Conservation (phyloP, 2,113 vertebrate species). For the Capra hircus region DNA sequence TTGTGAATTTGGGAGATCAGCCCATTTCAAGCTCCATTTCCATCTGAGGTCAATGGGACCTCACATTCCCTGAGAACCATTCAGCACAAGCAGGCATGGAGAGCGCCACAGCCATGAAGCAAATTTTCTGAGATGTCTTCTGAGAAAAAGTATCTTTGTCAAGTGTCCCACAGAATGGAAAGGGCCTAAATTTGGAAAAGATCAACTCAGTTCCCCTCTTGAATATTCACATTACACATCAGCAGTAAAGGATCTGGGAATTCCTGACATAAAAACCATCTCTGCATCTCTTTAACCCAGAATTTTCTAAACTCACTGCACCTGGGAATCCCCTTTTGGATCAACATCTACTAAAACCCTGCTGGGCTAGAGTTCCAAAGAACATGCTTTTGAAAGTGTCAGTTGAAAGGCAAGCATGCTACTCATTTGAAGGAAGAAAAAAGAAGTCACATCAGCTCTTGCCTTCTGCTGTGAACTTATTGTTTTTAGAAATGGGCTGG, state of each 20-base stretch:
- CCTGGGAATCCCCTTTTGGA: too few species aligned
- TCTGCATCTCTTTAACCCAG: neutral
- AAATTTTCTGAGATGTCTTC: neutral
- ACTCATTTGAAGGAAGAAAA: neutral
- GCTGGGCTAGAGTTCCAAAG: neutral
- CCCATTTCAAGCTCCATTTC: neutral
- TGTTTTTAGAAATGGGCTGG: neutral
- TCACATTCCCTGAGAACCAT: rapidly evolving
- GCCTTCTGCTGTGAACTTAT: neutral
- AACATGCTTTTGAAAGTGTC: neutral
- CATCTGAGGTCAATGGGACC: too few species aligned
- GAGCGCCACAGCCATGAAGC: rapidly evolving
- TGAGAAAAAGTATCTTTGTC: neutral
- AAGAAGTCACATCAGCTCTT: neutral
- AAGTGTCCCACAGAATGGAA: neutral
- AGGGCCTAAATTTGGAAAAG: neutral
- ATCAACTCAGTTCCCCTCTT: neutral
- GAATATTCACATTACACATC: neutral
- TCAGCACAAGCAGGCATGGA: rapidly evolving
- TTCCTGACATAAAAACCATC: rapidly evolving
- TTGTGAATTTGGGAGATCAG: neutral
- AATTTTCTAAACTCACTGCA: neutral
- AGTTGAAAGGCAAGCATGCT: neutral
- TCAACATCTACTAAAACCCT: too few species aligned
- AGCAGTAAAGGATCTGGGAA: neutral